Conservation (phyloP, 2,113 vertebrate genomes). For the Phocoena phocoena region DNA sequence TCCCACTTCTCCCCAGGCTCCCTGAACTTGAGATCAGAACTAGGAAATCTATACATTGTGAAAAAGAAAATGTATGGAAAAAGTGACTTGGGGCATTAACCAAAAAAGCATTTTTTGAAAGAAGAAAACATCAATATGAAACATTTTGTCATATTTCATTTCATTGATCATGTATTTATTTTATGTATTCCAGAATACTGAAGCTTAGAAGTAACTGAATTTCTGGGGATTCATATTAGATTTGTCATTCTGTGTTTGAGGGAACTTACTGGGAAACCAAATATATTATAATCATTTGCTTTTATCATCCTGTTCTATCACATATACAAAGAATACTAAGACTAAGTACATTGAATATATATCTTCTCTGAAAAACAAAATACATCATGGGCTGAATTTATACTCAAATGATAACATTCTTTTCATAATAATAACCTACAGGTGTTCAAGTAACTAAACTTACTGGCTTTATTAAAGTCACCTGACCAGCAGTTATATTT, state of each 20-base stretch:
- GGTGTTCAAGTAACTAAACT: slow-evolving; percentile 12
- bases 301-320: slow-evolving; percentile 69
- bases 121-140: slow-evolving; percentile 86
- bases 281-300: slow-evolving; percentile 80
- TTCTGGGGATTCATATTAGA: slow-evolving; percentile 84
- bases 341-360: slow-evolving; percentile 72
- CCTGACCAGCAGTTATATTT: slow-evolving; percentile 29
- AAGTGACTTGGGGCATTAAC: slow-evolving; percentile 83
- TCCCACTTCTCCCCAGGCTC: slow-evolving; percentile 87
- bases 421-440: slow-evolving; percentile 39
- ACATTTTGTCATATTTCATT: slow-evolving; percentile 88
- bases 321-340: slow-evolving; percentile 66
- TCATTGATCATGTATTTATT: slow-evolving; percentile 88
- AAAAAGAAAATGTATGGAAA: slow-evolving; percentile 85
- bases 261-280: slow-evolving; percentile 77
- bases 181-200: slow-evolving; percentile 83
- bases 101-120: slow-evolving; percentile 83
- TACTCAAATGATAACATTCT: not conserved
- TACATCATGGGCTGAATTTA: slow-evolving; percentile 29
- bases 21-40: slow-evolving; percentile 87
- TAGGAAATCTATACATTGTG: slow-evolving; percentile 86
- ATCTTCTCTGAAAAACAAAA: slow-evolving; percentile 67
- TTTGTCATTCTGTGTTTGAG: slow-evolving; percentile 80
- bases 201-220: slow-evolving; percentile 83
- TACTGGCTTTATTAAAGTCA: slow-evolving; percentile 37